Percentiles rank a stretch among this genome's conserved stretches.
Evolutionary conservation across 2,113 vertebrate genomes (phyloP).

Genomic region (Apteryx owenii): DNA sequence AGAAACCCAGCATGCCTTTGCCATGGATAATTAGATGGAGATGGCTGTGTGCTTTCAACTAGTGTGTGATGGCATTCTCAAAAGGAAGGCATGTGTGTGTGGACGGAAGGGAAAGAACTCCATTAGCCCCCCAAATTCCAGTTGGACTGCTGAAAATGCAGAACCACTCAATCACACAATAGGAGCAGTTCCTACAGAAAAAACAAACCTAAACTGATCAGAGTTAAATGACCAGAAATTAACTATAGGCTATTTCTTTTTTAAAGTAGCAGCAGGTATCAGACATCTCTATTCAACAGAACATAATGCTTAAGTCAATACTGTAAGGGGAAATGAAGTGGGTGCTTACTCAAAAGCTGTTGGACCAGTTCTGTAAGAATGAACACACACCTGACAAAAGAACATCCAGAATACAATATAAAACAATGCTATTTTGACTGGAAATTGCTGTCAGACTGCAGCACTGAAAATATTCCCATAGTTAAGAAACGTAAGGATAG

Average conservation of each 20-base stretch:
- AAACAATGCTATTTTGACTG: not conserved
- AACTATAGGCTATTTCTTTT: not conserved
- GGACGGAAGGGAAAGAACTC: not conserved
- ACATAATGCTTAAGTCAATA: not conserved
- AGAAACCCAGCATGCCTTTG: not conserved
- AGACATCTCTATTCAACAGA: not conserved
- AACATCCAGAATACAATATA: not conserved
- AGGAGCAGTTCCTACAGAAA: not conserved
- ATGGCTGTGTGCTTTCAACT: not conserved
- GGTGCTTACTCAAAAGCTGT: not conserved
- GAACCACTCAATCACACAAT: not conserved
- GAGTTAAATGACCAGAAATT: not conserved
- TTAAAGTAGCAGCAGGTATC: not conserved
- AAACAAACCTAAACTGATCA: not conserved
- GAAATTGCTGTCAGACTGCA: not conserved
- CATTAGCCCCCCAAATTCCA: not conserved
- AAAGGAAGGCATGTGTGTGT: not conserved
- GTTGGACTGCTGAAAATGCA: not conserved
- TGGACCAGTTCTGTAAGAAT: not conserved
- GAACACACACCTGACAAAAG: not conserved
- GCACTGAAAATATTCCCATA: not conserved
- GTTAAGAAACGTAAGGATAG: not conserved
- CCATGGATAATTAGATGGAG: not conserved
- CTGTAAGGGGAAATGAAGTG: not conserved
- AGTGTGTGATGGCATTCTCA: not conserved